Conservation (phyloP, 1,140 invertebrate species). For the Achroia grisella region DNA sequence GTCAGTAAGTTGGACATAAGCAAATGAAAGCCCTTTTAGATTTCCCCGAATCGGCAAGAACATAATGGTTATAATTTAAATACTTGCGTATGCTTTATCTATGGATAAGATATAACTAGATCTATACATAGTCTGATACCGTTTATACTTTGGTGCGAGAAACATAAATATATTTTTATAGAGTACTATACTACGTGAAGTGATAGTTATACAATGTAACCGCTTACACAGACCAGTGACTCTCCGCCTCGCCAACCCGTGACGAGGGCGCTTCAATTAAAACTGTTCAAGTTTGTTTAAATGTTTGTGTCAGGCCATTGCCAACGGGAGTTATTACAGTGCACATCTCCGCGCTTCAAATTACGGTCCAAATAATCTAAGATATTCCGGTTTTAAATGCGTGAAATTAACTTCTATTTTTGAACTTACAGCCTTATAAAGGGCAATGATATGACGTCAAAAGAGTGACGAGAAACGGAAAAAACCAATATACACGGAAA, state of each 20-base stretch:
- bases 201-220: slow-evolving; percentile 27
- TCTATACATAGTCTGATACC: no score
- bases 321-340: slow-evolving; percentile 12
- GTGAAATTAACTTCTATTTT: slow-evolving; percentile 1
- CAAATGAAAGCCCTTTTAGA: no score
- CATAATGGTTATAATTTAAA: no score
- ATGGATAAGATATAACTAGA: no score
- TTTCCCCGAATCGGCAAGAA: no score
- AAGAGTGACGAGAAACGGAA: slow-evolving; percentile 1
- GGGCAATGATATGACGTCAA: not conserved
- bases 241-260: slow-evolving; percentile 16
- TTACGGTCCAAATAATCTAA: not conserved
- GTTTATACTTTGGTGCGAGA: no score
- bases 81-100: no score
- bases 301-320: slow-evolving; percentile 46
- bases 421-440: not conserved
- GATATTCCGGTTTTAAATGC: not conserved
- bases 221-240: slow-evolving; percentile 12
- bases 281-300: slow-evolving; percentile 61
- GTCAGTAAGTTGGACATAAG: no score
- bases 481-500: not conserved
- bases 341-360: no score
- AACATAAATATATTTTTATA: not conserved
- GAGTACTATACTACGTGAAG: not conserved
- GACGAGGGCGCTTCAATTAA: slow-evolving; percentile 60